Base-by-base conservation (phyloP, 2,888 invertebrate species). In the Thymelicus sylvestris region DNA sequence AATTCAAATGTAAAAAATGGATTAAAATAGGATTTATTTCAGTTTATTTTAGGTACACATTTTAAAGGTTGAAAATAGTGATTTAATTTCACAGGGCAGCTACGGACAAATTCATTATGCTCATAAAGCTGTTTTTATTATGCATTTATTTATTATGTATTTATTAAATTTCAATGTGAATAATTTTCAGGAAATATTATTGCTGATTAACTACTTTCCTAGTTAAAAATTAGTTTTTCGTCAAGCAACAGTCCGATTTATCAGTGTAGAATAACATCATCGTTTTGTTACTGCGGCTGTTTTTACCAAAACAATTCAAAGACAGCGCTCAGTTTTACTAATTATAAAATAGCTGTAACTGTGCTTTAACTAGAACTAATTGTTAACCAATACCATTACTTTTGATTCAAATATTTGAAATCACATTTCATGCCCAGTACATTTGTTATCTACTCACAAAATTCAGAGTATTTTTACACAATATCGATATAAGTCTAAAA, bases 401-500 rank as follows among this genome's bases (percentile, higher is more conserved):
- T 71, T 76, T 78, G 77, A 79, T 80, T 79, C 70, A 74, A 78
- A 77, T 75, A 75, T 77, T 80, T 78, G 78, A 84, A 89, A 88
- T 86, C 86, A 90, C 87, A 87, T 86, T 85, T 83, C 83, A 84
- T 85, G 86, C 87, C 86, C 89, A 87, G 83, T 86, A 85, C 81
- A 88, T 83, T 87, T 77, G 83, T 85, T 82, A 88, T 81, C 89
- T 91, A 91, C 85, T 83, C 87, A 86, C 86, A 88, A 86, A 88
- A 85, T 86, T 88, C 85, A 84, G 90, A 91, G 89, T 91, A 91
- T 90, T 87, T 85, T 85, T 91, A 92, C 85, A 90, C 84, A 82
- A 83, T 86, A 84, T 84, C 80, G 81, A 86, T 87, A 86, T 86
- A 87, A 85, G 85, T 88, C 90, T 89, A 89, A 92, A 91, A 89